Percentiles rank a stretch among this genome's conserved stretches.
Conservation (phyloP, 1,140 invertebrate species). For the Lethocerus indicus region DNA sequence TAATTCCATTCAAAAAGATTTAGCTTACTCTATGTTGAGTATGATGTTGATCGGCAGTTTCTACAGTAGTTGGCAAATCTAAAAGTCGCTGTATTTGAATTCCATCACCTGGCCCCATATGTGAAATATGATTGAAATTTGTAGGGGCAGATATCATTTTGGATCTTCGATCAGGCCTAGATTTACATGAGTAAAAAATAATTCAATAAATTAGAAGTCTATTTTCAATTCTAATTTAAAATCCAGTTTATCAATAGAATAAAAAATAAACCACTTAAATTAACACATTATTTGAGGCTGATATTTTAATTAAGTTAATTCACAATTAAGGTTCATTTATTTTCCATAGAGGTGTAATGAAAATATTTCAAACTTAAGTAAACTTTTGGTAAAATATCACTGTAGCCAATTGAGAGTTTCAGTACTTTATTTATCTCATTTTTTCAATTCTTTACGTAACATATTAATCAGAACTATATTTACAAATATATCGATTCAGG, state of each 20-base stretch:
- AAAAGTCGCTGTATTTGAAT: conserved; percentile 85
- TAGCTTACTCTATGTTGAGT: conserved; percentile 22
- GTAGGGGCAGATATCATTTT: conserved; percentile 93
- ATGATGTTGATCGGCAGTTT: conserved; percentile 44
- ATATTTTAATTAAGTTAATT: too few species aligned
- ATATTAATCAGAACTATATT: too few species aligned
- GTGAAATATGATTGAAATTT: conserved; percentile 96
- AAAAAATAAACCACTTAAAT: background rate
- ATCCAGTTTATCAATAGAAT: background rate
- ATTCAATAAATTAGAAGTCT: background rate
- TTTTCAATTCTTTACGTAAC: too few species aligned
- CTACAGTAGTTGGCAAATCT: conserved; percentile 73
- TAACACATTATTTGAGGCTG: background rate
- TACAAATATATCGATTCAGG: too few species aligned
- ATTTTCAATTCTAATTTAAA: background rate
- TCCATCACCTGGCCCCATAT: conserved; percentile 94
- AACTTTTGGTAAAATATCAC: too few species aligned
- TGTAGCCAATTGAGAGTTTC: too few species aligned
- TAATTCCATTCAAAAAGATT: background rate
- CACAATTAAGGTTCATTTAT: too few species aligned
- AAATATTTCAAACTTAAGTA: background rate
- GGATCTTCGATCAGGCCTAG: conserved; percentile 68
- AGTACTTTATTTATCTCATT: too few species aligned
- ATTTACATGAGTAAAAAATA: background rate
- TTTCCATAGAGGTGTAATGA: too few species aligned